Evolutionary conservation across 2,797 vertebrate genomes (phyloP).

Genomic region (Eurystomus glaucurus): DNA sequence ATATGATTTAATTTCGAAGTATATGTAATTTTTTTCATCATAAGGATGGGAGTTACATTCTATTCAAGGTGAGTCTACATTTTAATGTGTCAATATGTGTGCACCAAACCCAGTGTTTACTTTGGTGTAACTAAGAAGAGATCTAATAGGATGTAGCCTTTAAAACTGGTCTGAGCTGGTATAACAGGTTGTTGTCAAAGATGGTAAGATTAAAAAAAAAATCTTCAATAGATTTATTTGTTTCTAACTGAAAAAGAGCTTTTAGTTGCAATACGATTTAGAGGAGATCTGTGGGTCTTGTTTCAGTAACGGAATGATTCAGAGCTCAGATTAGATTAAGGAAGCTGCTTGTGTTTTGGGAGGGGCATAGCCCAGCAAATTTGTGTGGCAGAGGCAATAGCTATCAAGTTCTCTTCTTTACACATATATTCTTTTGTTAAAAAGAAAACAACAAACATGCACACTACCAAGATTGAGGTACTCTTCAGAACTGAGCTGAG

Average conservation of each 20-base stretch:
- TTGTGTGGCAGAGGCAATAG: neutral
- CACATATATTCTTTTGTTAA: neutral
- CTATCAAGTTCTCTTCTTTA: neutral
- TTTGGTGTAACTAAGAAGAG: neutral
- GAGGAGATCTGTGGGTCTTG: neutral
- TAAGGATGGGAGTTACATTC: fast-evolving
- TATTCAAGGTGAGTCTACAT: neutral
- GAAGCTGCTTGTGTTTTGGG: neutral
- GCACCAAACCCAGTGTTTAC: neutral
- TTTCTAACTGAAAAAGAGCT: neutral
- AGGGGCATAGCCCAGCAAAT: neutral
- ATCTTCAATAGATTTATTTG: neutral
- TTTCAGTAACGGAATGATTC: neutral
- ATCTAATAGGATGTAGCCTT: neutral
- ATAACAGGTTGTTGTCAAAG: neutral
- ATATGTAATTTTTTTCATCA: neutral
- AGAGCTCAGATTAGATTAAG: neutral
- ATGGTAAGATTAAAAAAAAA: neutral
- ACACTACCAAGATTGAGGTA: neutral
- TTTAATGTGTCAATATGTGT: neutral
- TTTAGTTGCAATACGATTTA: neutral
- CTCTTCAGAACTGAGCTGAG: neutral
- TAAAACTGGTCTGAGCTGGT: neutral
- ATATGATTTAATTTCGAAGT: neutral
- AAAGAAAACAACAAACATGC: neutral